Conservation (phyloP, 1,140 invertebrate genomes). For the Copidosoma floridanum region DNA sequence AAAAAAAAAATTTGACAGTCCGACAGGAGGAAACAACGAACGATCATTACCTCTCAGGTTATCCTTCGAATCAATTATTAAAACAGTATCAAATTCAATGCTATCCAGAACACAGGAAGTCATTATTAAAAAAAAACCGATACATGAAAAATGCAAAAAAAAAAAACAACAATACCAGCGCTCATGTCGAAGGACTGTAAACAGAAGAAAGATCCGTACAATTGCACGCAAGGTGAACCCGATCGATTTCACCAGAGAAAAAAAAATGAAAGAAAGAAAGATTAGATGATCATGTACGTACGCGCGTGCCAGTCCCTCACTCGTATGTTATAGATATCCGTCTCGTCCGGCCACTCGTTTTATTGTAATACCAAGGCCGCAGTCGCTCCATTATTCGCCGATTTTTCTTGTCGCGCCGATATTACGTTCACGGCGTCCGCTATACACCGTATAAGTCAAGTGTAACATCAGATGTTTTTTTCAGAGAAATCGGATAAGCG, state of each 20-base stretch:
- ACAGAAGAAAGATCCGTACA: background rate
- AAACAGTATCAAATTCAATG: background rate
- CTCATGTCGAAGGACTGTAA: background rate
- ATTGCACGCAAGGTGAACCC: constrained; percentile 8
- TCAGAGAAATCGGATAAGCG: background rate
- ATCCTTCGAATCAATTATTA: background rate
- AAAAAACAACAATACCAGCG: background rate
- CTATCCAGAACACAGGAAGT: background rate
- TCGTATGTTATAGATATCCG: background rate
- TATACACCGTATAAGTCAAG: too few species aligned
- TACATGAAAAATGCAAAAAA: background rate
- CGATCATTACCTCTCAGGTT: background rate
- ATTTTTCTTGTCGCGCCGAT: constrained; percentile 38
- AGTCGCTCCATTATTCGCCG: constrained; percentile 45
- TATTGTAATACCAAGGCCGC: constrained; percentile 45
- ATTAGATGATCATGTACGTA: constrained; percentile 30
- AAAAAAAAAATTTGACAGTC: background rate
- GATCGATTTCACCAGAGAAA: constrained; percentile 13
- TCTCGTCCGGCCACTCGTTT: background rate
- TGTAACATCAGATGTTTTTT: background rate
- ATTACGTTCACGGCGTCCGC: constrained; percentile 12
- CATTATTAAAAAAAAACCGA: background rate
- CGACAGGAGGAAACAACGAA: background rate
- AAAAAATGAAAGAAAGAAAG: constrained; percentile 23
- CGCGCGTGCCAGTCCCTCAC: constrained; percentile 27